phyloP scores from a whole-genome alignment of 2,888 invertebrate species.

The Drosophila dives region DNA sequence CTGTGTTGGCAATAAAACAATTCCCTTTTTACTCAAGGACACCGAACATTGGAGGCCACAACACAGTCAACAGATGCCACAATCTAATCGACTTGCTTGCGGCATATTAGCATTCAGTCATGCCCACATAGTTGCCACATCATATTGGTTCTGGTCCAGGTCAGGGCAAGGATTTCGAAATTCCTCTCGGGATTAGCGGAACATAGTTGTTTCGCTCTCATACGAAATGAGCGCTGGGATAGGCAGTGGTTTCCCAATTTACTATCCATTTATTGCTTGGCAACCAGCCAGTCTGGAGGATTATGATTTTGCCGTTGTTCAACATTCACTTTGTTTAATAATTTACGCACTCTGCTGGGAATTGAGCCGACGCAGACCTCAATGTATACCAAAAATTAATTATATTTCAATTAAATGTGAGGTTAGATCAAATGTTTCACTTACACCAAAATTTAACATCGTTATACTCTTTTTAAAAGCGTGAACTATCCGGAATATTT shows the following conservation, averaged over 20 bases:
- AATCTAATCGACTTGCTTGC: constrained; percentile 49
- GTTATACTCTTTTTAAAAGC: neutral
- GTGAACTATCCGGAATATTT: neutral
- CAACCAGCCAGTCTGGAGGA: constrained; percentile 2
- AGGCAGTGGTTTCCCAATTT: constrained; percentile 59
- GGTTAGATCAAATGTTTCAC: constrained; percentile 16
- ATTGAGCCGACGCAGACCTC: constrained; percentile 19
- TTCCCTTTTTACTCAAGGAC: constrained; percentile 65
- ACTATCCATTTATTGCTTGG: constrained; percentile 18
- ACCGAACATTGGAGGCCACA: constrained; percentile 5
- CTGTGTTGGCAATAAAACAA: constrained; percentile 73
- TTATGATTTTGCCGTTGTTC: constrained; percentile 38
- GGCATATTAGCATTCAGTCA: constrained; percentile 37
- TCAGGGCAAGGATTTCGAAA: constrained; percentile 58
- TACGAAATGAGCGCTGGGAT: constrained; percentile 47
- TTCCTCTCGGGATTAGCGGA: constrained; percentile 67
- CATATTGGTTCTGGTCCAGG: neutral
- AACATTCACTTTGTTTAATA: constrained; percentile 58
- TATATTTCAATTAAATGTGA: constrained; percentile 73
- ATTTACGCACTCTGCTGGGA: constrained; percentile 48
- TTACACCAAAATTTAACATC: constrained; percentile 2
- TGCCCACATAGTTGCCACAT: neutral
- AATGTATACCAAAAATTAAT: constrained; percentile 66
- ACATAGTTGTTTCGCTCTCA: constrained; percentile 32
- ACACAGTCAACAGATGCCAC: constrained; percentile 34